These are phyloP conservation scores for Amiota communis DNA, from an alignment of 2,888 invertebrate genomes.

Conservation along the genomic window DNA sequence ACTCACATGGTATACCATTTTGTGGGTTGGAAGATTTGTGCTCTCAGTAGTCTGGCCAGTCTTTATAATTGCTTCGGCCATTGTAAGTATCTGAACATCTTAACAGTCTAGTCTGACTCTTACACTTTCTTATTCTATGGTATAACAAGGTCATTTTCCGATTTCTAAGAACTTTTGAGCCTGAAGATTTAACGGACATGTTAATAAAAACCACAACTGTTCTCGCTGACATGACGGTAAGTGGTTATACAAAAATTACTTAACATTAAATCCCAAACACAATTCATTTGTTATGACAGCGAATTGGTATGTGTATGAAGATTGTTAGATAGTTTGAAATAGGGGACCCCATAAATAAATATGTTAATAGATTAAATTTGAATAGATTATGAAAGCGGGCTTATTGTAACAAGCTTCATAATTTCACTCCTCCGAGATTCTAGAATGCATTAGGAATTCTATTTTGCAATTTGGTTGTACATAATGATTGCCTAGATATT, in stretches of 20 bases:
- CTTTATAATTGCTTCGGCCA: conserved; percentile 49
- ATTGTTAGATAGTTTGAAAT: too few relatives aligned
- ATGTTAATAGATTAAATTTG: too few relatives aligned
- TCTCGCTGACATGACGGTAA: conserved; percentile 47
- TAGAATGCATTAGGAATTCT: too few relatives aligned
- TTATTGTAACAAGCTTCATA: too few relatives aligned
- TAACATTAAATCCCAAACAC: too few relatives aligned
- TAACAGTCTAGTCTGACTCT: neutral
- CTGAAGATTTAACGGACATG: conserved; percentile 44
- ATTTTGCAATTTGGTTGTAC: too few relatives aligned
- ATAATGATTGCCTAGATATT: too few relatives aligned
- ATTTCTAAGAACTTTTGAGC: conserved; percentile 47
- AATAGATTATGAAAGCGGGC: too few relatives aligned
- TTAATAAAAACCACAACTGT: conserved; percentile 39
- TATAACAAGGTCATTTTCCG: conserved; percentile 44
- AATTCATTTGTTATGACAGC: too few relatives aligned
- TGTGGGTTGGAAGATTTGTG: conserved; percentile 53
- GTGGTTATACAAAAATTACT: neutral
- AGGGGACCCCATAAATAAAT: too few relatives aligned
- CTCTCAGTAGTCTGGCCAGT: conserved; percentile 62
- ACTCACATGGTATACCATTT: conserved; percentile 57
- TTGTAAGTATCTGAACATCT: conserved; percentile 46
- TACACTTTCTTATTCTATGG: conserved; percentile 20
- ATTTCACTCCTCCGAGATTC: too few relatives aligned
- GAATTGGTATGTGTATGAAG: too few relatives aligned